Percentiles rank a stretch among this genome's conserved stretches.
Evolutionary conservation across 2,888 invertebrate species (phyloP).

Genomic region (Cylindroiulus punctatus): DNA sequence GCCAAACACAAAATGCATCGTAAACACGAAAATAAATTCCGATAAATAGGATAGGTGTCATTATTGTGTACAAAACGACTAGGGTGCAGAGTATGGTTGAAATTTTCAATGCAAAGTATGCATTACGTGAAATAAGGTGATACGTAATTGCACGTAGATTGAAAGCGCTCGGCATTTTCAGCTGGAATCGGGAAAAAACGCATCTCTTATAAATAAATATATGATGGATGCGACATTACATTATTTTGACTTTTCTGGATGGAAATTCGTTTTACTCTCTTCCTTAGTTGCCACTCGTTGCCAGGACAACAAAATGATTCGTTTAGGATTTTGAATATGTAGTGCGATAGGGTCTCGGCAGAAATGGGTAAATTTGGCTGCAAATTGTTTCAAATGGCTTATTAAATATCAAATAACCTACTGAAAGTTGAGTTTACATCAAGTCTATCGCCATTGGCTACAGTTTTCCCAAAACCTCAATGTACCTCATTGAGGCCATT

Average conservation of each 20-base stretch:
- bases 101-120: too few species aligned
- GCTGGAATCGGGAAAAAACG: background rate
- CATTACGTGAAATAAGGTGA: too few species aligned
- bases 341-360: background rate
- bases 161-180: background rate
- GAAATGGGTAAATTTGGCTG: background rate
- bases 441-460: background rate
- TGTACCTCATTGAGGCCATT: too few species aligned
- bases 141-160: too few species aligned
- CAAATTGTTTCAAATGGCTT: conserved; percentile 30
- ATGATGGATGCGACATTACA: conserved; percentile 7
- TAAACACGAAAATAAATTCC: too few species aligned
- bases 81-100: too few species aligned
- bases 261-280: conserved; percentile 30
- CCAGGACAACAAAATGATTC: background rate
- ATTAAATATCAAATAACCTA: conserved; percentile 29
- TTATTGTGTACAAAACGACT: too few species aligned
- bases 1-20: too few species aligned
- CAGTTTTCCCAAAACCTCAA: background rate
- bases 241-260: conserved; percentile 24
- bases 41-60: too few species aligned
- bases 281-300: background rate
- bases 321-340: background rate
- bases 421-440: background rate
- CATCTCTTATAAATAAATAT: background rate